These are phyloP conservation scores for Trissoscelio sp. DNA, from an alignment of 2,888 invertebrate genomes.

Conservation along the genomic window DNA sequence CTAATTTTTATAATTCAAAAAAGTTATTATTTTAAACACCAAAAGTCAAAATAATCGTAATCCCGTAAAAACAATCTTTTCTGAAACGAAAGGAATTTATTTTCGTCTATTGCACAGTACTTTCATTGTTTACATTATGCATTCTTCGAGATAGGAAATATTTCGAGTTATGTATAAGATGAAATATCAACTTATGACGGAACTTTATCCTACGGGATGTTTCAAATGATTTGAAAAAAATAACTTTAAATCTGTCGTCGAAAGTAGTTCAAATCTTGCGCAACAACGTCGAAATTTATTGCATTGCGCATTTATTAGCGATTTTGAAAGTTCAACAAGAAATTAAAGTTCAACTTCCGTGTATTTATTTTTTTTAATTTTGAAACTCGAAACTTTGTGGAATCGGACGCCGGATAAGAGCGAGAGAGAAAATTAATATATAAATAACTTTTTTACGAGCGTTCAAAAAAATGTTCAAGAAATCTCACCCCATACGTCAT, in stretches of 20 bases:
- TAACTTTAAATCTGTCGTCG: conserved; percentile 3
- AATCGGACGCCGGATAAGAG: no score
- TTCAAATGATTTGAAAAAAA: conserved; percentile 16
- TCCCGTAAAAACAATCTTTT: conserved; percentile 13
- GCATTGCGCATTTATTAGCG: no score
- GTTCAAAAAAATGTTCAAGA: conserved; percentile 11
- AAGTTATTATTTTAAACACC: no score
- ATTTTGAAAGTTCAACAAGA: no score
- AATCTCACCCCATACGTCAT: conserved; percentile 47
- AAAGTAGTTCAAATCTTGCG: background rate
- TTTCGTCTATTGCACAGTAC: background rate
- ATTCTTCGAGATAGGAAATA: conserved; percentile 34
- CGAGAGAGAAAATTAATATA: background rate
- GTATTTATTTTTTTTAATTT: background rate
- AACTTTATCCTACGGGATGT: conserved; percentile 8
- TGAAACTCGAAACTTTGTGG: background rate
- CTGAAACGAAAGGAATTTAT: conserved; percentile 1
- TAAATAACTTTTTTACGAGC: conserved; percentile 21
- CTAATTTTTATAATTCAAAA: no score
- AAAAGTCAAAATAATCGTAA: background rate
- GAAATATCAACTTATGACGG: conserved; percentile 10
- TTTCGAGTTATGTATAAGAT: conserved; percentile 20
- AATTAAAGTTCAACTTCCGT: no score
- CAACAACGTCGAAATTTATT: background rate
- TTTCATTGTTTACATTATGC: conserved; percentile 35